Evolutionary conservation across 2,888 invertebrate genomes (phyloP), one percentile per base, ranked within the genome.

Genomic region (Lasioglossum zephyrum): DNA sequence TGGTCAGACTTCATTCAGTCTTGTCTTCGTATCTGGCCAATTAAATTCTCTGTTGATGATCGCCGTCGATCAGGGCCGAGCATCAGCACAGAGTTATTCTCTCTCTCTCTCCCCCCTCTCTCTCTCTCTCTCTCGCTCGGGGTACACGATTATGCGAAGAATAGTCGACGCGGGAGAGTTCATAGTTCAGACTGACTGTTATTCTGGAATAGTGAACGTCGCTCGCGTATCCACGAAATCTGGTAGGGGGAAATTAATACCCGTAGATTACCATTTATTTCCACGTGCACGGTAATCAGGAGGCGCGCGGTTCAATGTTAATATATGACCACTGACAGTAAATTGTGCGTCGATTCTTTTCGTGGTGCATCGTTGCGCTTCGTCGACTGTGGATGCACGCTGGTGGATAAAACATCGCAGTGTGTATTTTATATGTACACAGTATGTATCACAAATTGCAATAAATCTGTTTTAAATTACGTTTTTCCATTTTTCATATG

Each of bases 331-430:
- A 87, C 89, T 83, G 88, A 91, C 90, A 79, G 88, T 87, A 90
- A 91, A 91, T 92, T 92, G 74, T 81, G 85, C 89, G 87, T 89
- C 89, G 92, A 92, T 92, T 87, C 73, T 88, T 79, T 81, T 84
- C 76, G 86, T 89, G 77, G 77, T 81, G 77, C 76, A 79, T 86
- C 87, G 73, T 72, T 86, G 77, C 77, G 77, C 87, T 90, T 84
- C 85, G 84, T 89, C 89, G 87, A 84, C 72, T 81, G 81, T 73
- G 90, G 88, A 90, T 87, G 90, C 49, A 18, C 49, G 18, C 49
- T 6, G 16, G 47, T 16, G 47, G 5, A 47, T 49, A 49, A 49
- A 49, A 49, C 5, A 16, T 47, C 47, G 0, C 16, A 5, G 5
- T 5, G 47, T 16, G 47, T 16, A 47, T 47, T 47, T 47, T 47